These are phyloP conservation scores for Rhombomys opimus DNA, from an alignment of 2,113 vertebrate species.

Conservation along the genomic window DNA sequence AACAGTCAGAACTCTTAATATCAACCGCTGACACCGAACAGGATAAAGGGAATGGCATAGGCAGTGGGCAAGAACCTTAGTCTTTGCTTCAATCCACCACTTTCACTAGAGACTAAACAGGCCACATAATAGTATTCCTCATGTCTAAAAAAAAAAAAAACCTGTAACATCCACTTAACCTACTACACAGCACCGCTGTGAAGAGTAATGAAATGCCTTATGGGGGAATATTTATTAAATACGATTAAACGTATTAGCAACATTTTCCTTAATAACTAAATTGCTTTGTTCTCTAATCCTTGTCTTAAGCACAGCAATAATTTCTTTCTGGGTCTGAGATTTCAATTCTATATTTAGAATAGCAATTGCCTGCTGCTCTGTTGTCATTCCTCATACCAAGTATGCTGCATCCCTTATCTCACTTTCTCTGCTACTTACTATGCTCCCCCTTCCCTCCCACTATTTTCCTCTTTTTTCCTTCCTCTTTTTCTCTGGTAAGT, in stretches of 20 bases:
- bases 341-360: neutral
- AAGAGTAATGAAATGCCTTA: neutral
- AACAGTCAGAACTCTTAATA: neutral
- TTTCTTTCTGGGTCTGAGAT: neutral
- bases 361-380: neutral
- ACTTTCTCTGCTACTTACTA: neutral
- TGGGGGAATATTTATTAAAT: neutral
- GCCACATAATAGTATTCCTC: neutral
- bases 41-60: neutral
- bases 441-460: neutral
- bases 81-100: neutral
- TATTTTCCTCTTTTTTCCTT: neutral
- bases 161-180: neutral
- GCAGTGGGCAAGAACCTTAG: neutral
- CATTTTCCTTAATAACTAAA: slow-evolving; percentile 11
- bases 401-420: neutral
- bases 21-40: no score
- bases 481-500: neutral
- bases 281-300: neutral
- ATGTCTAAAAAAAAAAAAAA: neutral
- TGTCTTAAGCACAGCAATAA: slow-evolving; percentile 18
- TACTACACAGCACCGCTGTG: neutral
- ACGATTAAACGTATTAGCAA: neutral
- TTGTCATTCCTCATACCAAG: neutral
- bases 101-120: neutral